Percentiles rank a stretch among this genome's conserved stretches.
Conservation (phyloP, 2,888 invertebrate species). For the Anticlea derivata region DNA sequence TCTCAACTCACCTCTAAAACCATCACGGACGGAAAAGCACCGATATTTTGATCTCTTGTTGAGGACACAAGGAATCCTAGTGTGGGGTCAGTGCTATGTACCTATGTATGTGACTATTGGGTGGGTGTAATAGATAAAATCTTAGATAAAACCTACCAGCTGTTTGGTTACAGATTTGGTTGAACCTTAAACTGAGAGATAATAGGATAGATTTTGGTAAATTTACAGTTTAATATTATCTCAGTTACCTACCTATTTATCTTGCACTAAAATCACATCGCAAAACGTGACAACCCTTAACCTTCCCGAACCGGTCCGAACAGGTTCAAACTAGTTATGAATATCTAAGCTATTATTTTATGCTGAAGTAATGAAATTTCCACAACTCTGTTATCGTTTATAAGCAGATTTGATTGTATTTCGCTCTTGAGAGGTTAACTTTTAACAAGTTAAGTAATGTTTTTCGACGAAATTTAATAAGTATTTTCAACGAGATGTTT, state of each 20-base stretch:
- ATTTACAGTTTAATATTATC: neutral
- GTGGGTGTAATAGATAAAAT: no score
- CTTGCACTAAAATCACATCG: slow-evolving; percentile 1
- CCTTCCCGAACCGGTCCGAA: neutral
- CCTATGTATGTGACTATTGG: no score
- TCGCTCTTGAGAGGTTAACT: slow-evolving; percentile 27
- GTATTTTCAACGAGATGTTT: slow-evolving; percentile 21
- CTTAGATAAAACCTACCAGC: no score
- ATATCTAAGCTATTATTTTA: slow-evolving; percentile 25
- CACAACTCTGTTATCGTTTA: slow-evolving; percentile 31
- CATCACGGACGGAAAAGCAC: no score
- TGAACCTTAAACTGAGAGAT: neutral
- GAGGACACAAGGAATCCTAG: no score
- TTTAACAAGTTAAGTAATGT: slow-evolving; percentile 31
- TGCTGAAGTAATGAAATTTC: slow-evolving; percentile 31
- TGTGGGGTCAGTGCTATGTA: no score
- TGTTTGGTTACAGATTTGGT: no score
- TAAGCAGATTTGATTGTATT: slow-evolving; percentile 31
- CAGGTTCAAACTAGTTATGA: slow-evolving; percentile 26
- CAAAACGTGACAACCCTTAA: slow-evolving; percentile 20
- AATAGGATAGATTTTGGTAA: no score
- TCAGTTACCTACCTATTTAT: slow-evolving; percentile 2
- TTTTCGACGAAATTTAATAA: slow-evolving; percentile 33
- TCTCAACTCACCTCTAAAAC: no score
- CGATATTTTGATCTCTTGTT: no score